phyloP scores from a whole-genome alignment of 92 coral and sea anemone species.

The Parazoanthus swiftii region DNA sequence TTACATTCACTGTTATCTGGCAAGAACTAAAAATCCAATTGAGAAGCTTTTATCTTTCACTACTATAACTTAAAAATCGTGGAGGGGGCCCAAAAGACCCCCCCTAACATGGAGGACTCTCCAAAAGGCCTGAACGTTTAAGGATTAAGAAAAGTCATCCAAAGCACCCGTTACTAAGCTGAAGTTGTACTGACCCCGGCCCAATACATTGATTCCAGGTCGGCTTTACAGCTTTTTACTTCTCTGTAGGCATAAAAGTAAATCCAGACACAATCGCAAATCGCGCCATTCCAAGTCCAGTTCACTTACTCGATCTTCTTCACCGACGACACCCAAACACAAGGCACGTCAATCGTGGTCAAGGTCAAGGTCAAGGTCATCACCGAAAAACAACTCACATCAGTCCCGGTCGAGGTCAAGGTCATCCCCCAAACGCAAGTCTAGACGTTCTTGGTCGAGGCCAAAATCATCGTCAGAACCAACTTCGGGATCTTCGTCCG shows the following conservation, averaged over 20 bases:
- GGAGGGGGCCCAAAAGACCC: no score
- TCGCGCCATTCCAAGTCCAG: not conserved
- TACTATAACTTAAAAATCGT: no score
- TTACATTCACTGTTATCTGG: no score
- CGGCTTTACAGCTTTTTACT: not conserved
- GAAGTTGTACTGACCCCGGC: no score
- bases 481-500: not conserved
- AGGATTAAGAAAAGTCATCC: no score
- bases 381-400: not conserved
- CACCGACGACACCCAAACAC: conserved; percentile 1
- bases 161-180: no score
- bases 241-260: not conserved
- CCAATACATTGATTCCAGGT: no score
- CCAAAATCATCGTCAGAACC: not conserved
- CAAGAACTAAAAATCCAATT: no score
- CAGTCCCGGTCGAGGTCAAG: conserved; percentile 7
- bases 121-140: no score
- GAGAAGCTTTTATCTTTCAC: no score
- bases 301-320: not conserved
- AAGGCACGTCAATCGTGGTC: not conserved
- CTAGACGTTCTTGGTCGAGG: not conserved
- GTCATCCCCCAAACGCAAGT: not conserved
- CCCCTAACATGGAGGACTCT: no score
- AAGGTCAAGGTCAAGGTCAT: conserved; percentile 9
- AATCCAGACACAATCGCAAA: conserved; percentile 1